A percentile compares a stretch with the other conserved stretches of the same genome.
These are phyloP conservation scores for Megalops cyprinoides DNA, from an alignment of 2,797 vertebrate species.

Conservation along the genomic window DNA sequence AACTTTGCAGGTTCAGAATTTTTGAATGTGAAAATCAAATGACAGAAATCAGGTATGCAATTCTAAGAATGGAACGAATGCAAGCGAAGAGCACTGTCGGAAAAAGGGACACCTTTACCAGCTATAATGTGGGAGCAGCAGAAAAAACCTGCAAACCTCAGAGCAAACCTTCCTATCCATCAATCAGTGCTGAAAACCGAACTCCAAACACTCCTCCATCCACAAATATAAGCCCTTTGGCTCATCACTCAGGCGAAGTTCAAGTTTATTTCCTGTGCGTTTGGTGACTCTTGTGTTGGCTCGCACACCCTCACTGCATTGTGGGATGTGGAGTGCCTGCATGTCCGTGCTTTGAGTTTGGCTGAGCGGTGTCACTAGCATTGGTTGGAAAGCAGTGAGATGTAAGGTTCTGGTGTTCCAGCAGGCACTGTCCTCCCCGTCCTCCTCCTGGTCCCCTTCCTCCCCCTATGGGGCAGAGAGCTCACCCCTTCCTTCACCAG, in stretches of 20 bases:
- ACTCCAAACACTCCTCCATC: slow-evolving; percentile 4
- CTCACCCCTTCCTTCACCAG: neutral
- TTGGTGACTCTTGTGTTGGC: neutral
- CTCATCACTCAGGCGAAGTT: neutral
- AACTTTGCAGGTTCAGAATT: slow-evolving; percentile 28
- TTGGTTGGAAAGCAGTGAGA: too few relatives aligned
- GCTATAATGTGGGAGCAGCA: neutral
- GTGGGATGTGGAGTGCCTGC: neutral
- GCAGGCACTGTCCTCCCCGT: too few relatives aligned
- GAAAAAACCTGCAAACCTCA: slow-evolving; percentile 2
- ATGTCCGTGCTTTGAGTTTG: neutral
- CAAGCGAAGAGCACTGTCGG: neutral
- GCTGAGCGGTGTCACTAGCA: too few relatives aligned
- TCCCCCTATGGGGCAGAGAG: neutral
- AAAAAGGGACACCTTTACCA: neutral
- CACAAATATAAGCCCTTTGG: neutral
- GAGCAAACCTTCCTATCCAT: neutral
- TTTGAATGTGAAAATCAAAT: slow-evolving; percentile 21
- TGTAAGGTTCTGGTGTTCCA: too few relatives aligned
- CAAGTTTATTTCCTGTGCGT: neutral
- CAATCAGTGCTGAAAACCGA: slow-evolving; percentile 24
- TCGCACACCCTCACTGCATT: neutral
- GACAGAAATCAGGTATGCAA: neutral
- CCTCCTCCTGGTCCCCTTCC: too few relatives aligned
- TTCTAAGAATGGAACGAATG: neutral